These are phyloP conservation scores for Trichomalopsis sarcophagae DNA, from an alignment of 1,140 invertebrate species.

Conservation along the genomic window DNA sequence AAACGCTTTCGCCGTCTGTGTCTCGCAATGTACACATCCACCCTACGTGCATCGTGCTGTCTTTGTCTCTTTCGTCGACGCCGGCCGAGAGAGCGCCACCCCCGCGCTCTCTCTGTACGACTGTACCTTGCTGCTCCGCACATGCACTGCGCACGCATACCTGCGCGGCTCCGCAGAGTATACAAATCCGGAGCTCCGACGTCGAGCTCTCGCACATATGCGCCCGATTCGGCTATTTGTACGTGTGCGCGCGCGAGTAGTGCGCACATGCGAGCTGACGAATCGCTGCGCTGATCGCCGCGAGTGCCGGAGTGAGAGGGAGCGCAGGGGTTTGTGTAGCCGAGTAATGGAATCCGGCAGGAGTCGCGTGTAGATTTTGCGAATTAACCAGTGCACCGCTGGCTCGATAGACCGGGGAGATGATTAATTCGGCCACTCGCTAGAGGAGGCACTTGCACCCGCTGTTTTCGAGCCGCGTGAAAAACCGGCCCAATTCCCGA, in stretches of 20 bases:
- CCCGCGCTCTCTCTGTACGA: slow-evolving; percentile 40
- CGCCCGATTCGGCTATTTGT: slow-evolving; percentile 24
- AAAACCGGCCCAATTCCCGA: too few species aligned
- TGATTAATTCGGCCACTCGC: slow-evolving; percentile 19
- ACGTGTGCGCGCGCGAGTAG: not conserved
- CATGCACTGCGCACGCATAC: too few species aligned
- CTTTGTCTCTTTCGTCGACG: slow-evolving; percentile 60
- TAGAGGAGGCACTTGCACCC: too few species aligned
- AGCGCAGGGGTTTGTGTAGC: not conserved
- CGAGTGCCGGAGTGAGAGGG: not conserved
- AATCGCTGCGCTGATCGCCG: not conserved
- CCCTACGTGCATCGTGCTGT: slow-evolving; percentile 48
- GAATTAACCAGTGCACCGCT: not conserved
- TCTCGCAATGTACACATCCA: too few species aligned
- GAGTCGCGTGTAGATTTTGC: slow-evolving; percentile 8
- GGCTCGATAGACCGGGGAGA: not conserved
- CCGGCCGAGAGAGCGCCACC: slow-evolving; percentile 41
- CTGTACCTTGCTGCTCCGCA: too few species aligned
- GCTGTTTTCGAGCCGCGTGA: too few species aligned
- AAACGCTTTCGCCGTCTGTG: slow-evolving; percentile 25
- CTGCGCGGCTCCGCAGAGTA: slow-evolving; percentile 59
- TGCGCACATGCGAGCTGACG: not conserved
- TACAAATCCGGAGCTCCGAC: slow-evolving; percentile 66
- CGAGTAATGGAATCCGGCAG: slow-evolving; percentile 32
- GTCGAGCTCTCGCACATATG: slow-evolving; percentile 44